These are phyloP conservation scores for Eidolon dupreanum DNA, from an alignment of 2,797 vertebrate genomes.

Conservation along the genomic window DNA sequence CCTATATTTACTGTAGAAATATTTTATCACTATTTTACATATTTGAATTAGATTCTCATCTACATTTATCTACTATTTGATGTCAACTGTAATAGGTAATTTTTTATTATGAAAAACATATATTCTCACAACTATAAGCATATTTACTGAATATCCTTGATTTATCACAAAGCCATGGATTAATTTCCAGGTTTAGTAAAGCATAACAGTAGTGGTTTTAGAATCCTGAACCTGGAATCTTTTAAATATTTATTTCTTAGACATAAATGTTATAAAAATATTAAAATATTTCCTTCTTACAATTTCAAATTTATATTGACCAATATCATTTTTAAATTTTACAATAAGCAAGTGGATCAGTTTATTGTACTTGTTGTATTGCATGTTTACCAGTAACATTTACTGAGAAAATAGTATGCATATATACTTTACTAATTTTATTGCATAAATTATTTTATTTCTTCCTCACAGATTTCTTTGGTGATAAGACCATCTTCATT, in stretches of 20 bases:
- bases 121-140: neutral
- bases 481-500: neutral
- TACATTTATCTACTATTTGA: neutral
- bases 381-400: neutral
- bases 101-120: constrained; percentile 13
- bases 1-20: neutral
- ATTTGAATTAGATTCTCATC: constrained; percentile 47
- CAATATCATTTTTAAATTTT: neutral
- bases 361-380: neutral
- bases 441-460: neutral
- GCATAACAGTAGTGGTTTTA: neutral
- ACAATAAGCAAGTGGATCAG: neutral
- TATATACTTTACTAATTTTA: neutral
- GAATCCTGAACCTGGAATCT: neutral
- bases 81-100: neutral
- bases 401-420: neutral
- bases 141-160: neutral
- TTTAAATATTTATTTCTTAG: neutral
- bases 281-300: neutral
- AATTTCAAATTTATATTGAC: neutral
- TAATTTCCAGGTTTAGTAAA: neutral
- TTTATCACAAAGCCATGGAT: neutral
- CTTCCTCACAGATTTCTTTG: neutral
- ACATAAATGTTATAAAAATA: neutral
- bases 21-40: neutral